These are phyloP conservation scores for Pelecanoides urinatrix DNA, from an alignment of 2,113 vertebrate genomes.

Conservation along the genomic window DNA sequence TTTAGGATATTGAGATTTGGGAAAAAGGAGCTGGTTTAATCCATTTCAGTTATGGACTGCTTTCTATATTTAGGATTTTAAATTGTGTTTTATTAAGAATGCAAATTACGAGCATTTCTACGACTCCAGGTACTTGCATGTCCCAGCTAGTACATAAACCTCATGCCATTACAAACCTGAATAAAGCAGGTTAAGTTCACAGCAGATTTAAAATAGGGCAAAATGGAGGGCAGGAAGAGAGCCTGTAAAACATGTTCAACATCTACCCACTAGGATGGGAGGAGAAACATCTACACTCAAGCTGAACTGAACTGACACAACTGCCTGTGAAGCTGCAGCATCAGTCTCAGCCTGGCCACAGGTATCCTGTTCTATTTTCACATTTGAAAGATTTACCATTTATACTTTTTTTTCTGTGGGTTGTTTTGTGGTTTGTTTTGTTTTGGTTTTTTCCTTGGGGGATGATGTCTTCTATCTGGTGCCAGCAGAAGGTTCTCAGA, in stretches of 20 bases:
- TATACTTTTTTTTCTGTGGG: neutral
- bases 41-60: neutral
- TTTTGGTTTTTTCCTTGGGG: neutral
- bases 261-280: neutral
- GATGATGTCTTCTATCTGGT: neutral
- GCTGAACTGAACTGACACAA: neutral
- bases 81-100: slow-evolving; percentile 61
- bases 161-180: slow-evolving; percentile 12
- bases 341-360: neutral
- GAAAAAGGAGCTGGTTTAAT: neutral
- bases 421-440: neutral
- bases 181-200: slow-evolving; percentile 10
- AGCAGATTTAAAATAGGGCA: slow-evolving; percentile 26
- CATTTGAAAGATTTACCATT: neutral
- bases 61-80: slow-evolving; percentile 55
- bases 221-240: neutral
- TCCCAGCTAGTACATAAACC: slow-evolving; percentile 40
- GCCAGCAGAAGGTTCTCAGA: neutral
- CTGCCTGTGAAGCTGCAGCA: neutral
- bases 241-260: neutral
- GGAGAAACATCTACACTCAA: neutral
- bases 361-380: neutral
- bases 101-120: slow-evolving; percentile 47
- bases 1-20: neutral
- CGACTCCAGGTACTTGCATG: slow-evolving; percentile 32